Evolutionary conservation across 1,140 invertebrate species (phyloP), one percentile per base, ranked within the genome.

Genomic region (Papilio xuthus): DNA sequence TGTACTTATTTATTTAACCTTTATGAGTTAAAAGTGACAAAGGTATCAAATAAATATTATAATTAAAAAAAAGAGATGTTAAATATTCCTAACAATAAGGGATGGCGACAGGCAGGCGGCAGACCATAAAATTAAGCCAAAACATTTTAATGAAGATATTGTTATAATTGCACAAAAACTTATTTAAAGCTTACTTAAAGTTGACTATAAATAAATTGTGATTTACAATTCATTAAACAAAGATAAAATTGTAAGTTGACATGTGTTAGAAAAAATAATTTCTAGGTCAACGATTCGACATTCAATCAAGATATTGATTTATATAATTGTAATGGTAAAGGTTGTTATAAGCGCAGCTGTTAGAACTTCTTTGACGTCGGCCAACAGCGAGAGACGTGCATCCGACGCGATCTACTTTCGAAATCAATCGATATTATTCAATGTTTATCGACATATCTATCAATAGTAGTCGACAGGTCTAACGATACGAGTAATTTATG

Each of bases 401-500:
- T 60, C 72, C n/a, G 56, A 74, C 74, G 78, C 53, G 80, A 26
- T 82, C 80, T 75, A 80, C 72, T 86, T 86, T 83, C 78, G 80
- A 75, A 83, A 83, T 44, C 26, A 32, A 71, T 67, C 37, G 42
- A 78, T 79, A 79, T 79, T 67, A 47, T 42, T 60, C 37, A 53
- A 77, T 47, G 50, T 26, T 72, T 77, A 67, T 70, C 32, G 63
- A 77, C 12, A 67, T 73, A 42, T 78, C 28, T 28, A 70, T 80
- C 60, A 67, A 67, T 67, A 28, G 23, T 28, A 67, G 4, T 67
- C 28, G 71, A 73, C 42, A 10, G 71, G 4, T 50, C 26, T 72
- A 72, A 73, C 12, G 9, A 28, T 67, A 67, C 13, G 20, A 23
- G 20, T 32, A 67, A 67, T 28, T 67, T 67, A 67, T 67, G 60